Base-by-base conservation (phyloP, 2,797 vertebrate species). In the Rachycentron canadum region DNA sequence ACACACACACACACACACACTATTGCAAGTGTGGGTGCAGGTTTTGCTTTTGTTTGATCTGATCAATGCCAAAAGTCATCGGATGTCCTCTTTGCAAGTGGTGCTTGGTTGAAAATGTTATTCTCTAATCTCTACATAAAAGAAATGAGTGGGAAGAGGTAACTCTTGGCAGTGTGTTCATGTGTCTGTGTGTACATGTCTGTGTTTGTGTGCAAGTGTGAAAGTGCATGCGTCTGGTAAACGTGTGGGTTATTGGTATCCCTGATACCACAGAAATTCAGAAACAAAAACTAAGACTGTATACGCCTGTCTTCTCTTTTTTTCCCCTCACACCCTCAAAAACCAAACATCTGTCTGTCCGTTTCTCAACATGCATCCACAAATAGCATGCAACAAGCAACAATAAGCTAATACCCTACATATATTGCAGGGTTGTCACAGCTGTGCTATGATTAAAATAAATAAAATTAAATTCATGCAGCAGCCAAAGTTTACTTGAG, bases 131-230 rank as follows among this genome's bases (percentile, higher is more conserved):
- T 23, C 61, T 83, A 52, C 56, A 85, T 85, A 55, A 87, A 87
- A 89, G 82, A 40, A 89, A 87, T 80, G 88, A 86, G 90, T 90
- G 83, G 89, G 88, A 88, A 82, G 89, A 11, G 16, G 65, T 41
- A 73, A 69, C 53, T 74, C 57, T 6, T 34, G 41, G 40, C 47
- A 8, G 7, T 28, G 63, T 65, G 30, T 69, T 19, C 49, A 28
- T 65, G 23, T 49, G 43, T 19, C 11, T 40, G 19, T 43, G 9
- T 19, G 38, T 58, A 32, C 32, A 32, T 52, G 13, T 25, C 19
- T 50, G 28, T 67, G 73, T 28, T 21, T 50, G 47, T 63, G 34
- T 64, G 53, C 3, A 6, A 32, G 66, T 59, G 76, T 60, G 76
- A 88, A 81, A 84, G 70, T 81, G 25, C 43, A 65, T 41, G 60